phyloP scores from a whole-genome alignment of 1,140 invertebrate species.

The Drosophila guanche region DNA sequence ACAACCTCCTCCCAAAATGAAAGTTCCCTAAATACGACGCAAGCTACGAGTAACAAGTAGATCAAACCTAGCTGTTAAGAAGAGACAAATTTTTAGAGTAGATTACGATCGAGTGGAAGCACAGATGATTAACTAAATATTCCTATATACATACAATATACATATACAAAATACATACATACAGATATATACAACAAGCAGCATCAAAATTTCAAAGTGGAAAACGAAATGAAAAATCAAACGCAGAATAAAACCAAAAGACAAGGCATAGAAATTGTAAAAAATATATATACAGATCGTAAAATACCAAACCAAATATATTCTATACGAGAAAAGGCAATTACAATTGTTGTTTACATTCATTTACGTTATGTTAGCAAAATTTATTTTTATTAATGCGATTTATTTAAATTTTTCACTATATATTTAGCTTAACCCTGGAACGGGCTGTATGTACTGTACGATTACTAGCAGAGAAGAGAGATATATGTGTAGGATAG shows the following conservation, averaged over 20 bases:
- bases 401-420: slow-evolving; percentile 46
- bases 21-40: slow-evolving; percentile 74
- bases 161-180: slow-evolving; percentile 22
- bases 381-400: slow-evolving; percentile 30
- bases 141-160: slow-evolving; percentile 68
- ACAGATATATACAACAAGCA: slow-evolving; percentile 50
- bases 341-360: background rate
- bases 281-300: slow-evolving; percentile 56
- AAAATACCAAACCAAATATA: slow-evolving; percentile 57
- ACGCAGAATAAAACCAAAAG: slow-evolving; percentile 44
- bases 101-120: slow-evolving; percentile 35
- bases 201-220: slow-evolving; percentile 42
- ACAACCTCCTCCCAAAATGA: slow-evolving; percentile 59
- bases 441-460: slow-evolving; percentile 10
- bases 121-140: slow-evolving; percentile 77
- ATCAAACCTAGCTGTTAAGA: slow-evolving; percentile 52
- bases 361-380: slow-evolving; percentile 16
- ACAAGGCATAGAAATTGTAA: slow-evolving; percentile 73
- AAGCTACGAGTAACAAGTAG: slow-evolving; percentile 60
- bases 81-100: slow-evolving; percentile 45
- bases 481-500: background rate
- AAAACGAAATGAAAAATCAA: slow-evolving; percentile 66
- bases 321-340: slow-evolving; percentile 67
- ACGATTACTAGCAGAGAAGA: slow-evolving; percentile 49
- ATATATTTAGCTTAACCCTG: slow-evolving; percentile 43